Percentiles rank a stretch among this genome's conserved stretches.
phyloP scores from a whole-genome alignment of 2,113 vertebrate species.

The Miniopterus natalensis region DNA sequence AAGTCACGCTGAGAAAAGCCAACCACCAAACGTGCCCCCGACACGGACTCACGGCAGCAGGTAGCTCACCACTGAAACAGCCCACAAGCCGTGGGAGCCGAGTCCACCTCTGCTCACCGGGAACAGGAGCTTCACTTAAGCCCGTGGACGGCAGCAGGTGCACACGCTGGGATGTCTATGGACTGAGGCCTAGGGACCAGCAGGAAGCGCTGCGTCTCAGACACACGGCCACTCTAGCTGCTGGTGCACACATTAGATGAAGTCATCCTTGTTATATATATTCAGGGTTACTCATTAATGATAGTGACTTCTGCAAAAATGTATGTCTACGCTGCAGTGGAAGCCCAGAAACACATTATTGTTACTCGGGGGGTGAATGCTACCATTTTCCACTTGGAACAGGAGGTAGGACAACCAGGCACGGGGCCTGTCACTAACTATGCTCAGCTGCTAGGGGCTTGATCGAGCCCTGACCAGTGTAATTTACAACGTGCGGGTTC shows the following conservation, averaged over 20 bases:
- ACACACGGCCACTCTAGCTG: neutral
- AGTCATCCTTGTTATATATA: neutral
- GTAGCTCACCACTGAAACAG: neutral
- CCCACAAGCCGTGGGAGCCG: neutral
- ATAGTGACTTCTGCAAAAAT: neutral
- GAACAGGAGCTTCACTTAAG: neutral
- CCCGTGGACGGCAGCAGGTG: neutral
- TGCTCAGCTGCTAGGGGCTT: neutral
- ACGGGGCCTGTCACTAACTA: neutral
- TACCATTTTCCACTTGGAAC: neutral
- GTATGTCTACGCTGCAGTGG: neutral
- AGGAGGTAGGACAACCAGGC: neutral
- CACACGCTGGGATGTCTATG: too few species aligned
- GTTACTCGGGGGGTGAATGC: neutral
- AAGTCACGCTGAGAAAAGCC: slow-evolving; percentile 7
- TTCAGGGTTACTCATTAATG: neutral
- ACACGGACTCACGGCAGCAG: neutral
- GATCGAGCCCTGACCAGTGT: too few species aligned
- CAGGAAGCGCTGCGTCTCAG: accelerated
- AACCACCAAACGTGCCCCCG: neutral
- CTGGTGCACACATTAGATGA: neutral
- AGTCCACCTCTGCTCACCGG: neutral
- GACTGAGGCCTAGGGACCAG: too few species aligned
- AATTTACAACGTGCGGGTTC: neutral
- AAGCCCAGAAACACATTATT: neutral